Evolutionary conservation across 2,888 invertebrate species (phyloP), one percentile per base, ranked within the genome.

Genomic region (Thymelicus sylvestris): DNA sequence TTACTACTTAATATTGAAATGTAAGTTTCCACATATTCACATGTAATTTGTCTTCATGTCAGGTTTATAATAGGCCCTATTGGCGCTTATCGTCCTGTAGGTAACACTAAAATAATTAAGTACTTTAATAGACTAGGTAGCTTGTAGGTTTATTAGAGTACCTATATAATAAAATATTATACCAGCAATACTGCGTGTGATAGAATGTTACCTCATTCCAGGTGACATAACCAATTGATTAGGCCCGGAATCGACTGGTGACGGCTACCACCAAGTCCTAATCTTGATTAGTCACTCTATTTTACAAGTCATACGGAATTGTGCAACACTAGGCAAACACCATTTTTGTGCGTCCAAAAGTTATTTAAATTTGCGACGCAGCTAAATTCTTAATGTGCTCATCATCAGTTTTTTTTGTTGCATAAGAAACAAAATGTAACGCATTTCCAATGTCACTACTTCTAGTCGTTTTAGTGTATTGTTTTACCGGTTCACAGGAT

Each of bases 181-280:
- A 44, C 24, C 55, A 52, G 61, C 61, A 63, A 68, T 68, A 57
- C 68, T 52, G 59, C 60, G 65, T 38, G 41, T 47, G 52, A 50
- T 52, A 10, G 19, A 19, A 2, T 2, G 60, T 70, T 70, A 70
- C 65, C 65, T 50, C 65, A 70, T 60, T 65, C 65, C 41, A 50
- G 70, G 60, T 70, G 70, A 70, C 65, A 70, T 70, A 70, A 70
- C 31, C 65, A 65, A 65, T 70, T 70, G 64, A 70, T 65, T 65
- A 60, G 55, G 19, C 52, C 52, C 19, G 39, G 39, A 50, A 57
- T 63, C 39, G 50, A 64, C 47, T 12, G 31, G 47, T 7, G 24
- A 50, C 70, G 59, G n/a, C 24, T 65, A 50, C 60, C 39, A 60
- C 60, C 19, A 52, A 39, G 1, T 38, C n/a, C 44, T 12, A 52